Conservation (phyloP, 2,797 vertebrate species). For the Spinus olivaceus region DNA sequence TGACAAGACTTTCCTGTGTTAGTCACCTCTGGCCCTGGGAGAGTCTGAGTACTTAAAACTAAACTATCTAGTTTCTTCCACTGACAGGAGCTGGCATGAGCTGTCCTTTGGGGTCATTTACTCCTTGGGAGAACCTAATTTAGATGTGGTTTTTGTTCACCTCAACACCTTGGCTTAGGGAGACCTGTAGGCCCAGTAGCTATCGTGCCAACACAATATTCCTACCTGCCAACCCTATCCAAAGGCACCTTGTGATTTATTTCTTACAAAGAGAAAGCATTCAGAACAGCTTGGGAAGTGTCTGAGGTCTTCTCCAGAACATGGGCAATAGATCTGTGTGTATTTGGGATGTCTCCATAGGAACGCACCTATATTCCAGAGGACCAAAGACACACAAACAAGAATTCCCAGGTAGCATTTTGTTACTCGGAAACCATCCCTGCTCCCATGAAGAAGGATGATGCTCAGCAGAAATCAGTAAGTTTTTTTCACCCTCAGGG, state of each 20-base stretch:
- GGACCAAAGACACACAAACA: slow-evolving; percentile 86
- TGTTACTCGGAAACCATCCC: slow-evolving; percentile 93
- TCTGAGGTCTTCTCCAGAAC: not conserved
- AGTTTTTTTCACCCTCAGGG: slow-evolving; percentile 42
- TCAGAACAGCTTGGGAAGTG: not conserved
- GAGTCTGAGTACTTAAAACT: not conserved
- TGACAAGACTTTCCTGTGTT: not conserved
- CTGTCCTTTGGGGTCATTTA: not conserved
- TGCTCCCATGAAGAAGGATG: slow-evolving; percentile 88
- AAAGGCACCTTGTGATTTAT: not conserved
- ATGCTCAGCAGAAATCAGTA: slow-evolving; percentile 90
- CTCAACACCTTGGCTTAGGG: not conserved
- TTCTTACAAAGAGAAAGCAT: not conserved
- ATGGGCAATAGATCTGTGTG: not conserved
- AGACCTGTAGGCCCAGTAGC: not conserved
- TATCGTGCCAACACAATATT: fast-evolving
- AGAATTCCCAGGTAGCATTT: slow-evolving; percentile 82
- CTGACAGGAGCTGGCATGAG: not conserved
- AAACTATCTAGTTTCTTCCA: not conserved
- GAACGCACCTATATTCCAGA: slow-evolving; percentile 86
- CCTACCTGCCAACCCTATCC: not conserved
- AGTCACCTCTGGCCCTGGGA: not conserved
- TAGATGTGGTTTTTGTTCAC: not conserved
- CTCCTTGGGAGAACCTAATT: not conserved
- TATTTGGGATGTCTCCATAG: slow-evolving; percentile 64